Evolutionary conservation across 2,888 invertebrate species (phyloP), one percentile per base, ranked within the genome.

Genomic region (Dolomedes plantarius): DNA sequence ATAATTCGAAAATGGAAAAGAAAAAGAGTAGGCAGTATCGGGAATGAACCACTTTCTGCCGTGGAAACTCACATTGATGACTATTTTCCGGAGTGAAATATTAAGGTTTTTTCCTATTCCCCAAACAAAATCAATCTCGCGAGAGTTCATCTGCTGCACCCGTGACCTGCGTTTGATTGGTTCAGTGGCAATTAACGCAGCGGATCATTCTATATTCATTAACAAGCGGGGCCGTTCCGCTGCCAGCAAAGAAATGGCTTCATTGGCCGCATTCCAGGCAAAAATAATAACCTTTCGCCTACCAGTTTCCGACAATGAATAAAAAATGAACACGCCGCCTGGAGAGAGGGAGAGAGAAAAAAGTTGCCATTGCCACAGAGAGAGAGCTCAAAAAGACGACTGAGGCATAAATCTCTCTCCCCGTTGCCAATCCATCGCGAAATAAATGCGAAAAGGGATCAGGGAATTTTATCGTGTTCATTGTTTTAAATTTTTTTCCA

Each of bases 291-390:
- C 16, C 16, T 46, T 46, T 2, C 16, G 9, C 16, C 16, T 46
- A 46, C 13, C 46, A 46, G 46, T 46, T 7, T 46, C 13, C 13
- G 46, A 7, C 16, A 16, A 16, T 46, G 46, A 46, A 46, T 46
- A 46, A 46, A 46, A 46, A 46, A 46, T 46, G 46, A 13, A 46
- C 46, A 46, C 46, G n/a, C n/a, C n/a, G n/a, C n/a, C n/a, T n/a
- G n/a, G n/a, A n/a, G 13, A 16, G n/a, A n/a, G n/a, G n/a, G n/a
- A n/a, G n/a, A n/a, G n/a, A n/a, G n/a, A n/a, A n/a, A 46, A 16
- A 16, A 46, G 13, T 46, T 46, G 46, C 16, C 46, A 46, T 46
- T 46, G 6, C 46, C 16, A 46, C 16, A 46, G 16, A 46, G 16
- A 46, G 16, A 46, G 16, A 46, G 36, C 16, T 16, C 16, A 2